These are phyloP conservation scores for Sebastes diaconus DNA, from an alignment of 2,797 vertebrate species.

Conservation along the genomic window DNA sequence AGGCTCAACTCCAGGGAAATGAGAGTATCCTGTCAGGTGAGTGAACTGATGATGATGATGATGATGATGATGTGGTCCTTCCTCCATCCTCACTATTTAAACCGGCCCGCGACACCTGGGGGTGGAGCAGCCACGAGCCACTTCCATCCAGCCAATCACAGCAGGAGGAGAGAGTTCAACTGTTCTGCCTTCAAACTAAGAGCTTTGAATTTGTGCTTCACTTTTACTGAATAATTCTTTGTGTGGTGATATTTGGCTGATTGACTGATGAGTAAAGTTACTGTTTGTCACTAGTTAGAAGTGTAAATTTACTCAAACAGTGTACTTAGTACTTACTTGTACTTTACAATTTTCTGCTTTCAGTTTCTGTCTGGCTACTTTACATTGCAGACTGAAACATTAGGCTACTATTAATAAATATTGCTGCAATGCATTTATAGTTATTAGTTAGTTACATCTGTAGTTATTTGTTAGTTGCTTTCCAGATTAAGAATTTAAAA, in stretches of 20 bases:
- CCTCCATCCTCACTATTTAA: constrained; percentile 61
- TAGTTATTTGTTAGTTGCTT: not conserved
- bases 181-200: constrained; percentile 31
- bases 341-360: too few species aligned
- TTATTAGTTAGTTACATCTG: not conserved
- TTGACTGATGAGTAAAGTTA: too few species aligned
- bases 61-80: constrained; percentile 1
- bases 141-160: constrained; percentile 18
- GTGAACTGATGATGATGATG: constrained; percentile 36
- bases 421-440: not conserved
- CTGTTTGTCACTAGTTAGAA: too few species aligned
- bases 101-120: constrained; percentile 45
- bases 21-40: constrained; percentile 50
- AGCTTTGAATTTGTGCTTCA: not conserved
- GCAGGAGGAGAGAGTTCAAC: not conserved
- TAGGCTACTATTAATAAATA: not conserved
- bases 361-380: too few species aligned
- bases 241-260: not conserved
- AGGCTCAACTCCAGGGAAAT: constrained; percentile 33
- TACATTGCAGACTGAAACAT: too few species aligned
- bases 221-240: not conserved
- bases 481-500: not conserved
- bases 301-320: too few species aligned
- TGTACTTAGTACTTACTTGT: too few species aligned
- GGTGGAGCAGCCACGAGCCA: constrained; percentile 47